Conservation (phyloP, 1,140 invertebrate genomes). For the Akabosia matsudoensis region DNA sequence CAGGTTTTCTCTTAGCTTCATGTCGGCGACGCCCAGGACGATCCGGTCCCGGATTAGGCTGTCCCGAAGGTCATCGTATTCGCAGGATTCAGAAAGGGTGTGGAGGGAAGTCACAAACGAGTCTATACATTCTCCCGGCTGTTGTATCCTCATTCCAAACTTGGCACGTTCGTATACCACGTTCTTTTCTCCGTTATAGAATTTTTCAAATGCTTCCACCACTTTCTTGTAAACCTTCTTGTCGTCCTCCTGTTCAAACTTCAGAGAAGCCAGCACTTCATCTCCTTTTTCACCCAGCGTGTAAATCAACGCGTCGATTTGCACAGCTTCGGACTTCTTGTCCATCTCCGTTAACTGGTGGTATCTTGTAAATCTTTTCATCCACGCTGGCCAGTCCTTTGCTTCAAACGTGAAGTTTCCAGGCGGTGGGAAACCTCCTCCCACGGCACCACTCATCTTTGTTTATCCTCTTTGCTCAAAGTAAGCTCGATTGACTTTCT, state of each 20-base stretch:
- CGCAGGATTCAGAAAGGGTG: constrained; percentile 17
- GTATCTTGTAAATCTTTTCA: neutral
- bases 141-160: constrained; percentile 43
- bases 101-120: constrained; percentile 42
- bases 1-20: constrained; percentile 47
- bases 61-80: constrained; percentile 18
- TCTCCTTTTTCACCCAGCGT: constrained; percentile 40
- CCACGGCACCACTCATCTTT: neutral
- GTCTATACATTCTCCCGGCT: constrained; percentile 39
- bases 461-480: neutral
- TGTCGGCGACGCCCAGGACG: constrained; percentile 49
- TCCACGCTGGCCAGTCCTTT: neutral
- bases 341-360: constrained; percentile 7
- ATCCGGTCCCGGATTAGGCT: constrained; percentile 43
- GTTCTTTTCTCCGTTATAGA: constrained; percentile 38
- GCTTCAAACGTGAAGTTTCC: neutral
- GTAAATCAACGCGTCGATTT: constrained; percentile 43
- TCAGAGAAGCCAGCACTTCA: constrained; percentile 25
- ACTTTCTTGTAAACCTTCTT: constrained; percentile 43
- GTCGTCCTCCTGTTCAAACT: constrained; percentile 13
- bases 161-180: constrained; percentile 42
- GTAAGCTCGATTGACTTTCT: neutral
- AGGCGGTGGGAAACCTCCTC: neutral
- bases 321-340: constrained; percentile 40
- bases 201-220: constrained; percentile 37